Percentiles rank a stretch among this genome's conserved stretches.
These are phyloP conservation scores for Empis livida DNA, from an alignment of 2,888 invertebrate species.

Conservation along the genomic window DNA sequence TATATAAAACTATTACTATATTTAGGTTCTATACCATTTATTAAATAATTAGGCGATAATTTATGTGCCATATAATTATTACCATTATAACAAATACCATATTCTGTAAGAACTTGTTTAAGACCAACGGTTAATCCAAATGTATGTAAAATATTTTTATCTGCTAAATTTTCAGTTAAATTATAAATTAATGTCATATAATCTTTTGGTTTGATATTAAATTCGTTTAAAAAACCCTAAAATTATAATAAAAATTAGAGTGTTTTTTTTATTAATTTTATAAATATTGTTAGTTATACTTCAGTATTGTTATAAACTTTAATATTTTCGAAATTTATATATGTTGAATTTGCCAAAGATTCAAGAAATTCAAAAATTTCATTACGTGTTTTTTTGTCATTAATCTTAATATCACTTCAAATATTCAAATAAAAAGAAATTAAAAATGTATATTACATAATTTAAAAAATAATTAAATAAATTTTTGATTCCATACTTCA, in stretches of 20 bases:
- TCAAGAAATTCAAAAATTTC: constrained; percentile 25
- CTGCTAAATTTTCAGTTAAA: constrained; percentile 19
- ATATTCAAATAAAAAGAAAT: constrained; percentile 9
- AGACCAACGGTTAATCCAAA: not conserved
- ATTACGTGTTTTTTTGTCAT: not conserved
- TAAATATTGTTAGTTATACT: constrained; percentile 9
- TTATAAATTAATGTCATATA: constrained; percentile 34
- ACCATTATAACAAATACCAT: constrained; percentile 30
- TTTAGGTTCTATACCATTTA: constrained; percentile 21
- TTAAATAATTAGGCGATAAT: constrained; percentile 22
- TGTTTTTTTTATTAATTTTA: too few relatives aligned
- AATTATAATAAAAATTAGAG: too few relatives aligned
- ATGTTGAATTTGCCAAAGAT: constrained; percentile 32
- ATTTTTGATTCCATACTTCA: too few relatives aligned
- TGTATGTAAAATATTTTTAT: too few relatives aligned
- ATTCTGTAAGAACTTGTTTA: constrained; percentile 31
- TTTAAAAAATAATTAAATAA: too few relatives aligned
- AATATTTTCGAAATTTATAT: constrained; percentile 28
- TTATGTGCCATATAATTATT: constrained; percentile 21
- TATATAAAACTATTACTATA: constrained; percentile 3
- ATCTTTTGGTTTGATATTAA: constrained; percentile 22
- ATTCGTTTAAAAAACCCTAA: constrained; percentile 10
- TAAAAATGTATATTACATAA: too few relatives aligned
- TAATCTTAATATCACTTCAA: not conserved
- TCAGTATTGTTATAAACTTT: constrained; percentile 21